Evolutionary conservation across 1,140 invertebrate species (phyloP).

Genomic region (Pachypsylla venusta): DNA sequence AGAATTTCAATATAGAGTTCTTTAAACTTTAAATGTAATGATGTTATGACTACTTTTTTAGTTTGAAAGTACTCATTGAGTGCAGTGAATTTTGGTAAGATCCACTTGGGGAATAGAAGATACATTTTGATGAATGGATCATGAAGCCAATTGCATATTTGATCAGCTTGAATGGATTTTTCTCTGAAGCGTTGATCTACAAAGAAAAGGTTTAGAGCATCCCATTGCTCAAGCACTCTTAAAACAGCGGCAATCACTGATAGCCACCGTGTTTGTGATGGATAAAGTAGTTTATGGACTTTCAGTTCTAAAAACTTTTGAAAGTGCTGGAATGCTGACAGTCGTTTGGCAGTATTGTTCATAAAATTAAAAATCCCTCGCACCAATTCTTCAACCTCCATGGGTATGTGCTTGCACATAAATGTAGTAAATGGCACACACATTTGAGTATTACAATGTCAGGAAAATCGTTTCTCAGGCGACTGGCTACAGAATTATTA

Average conservation of each 20-base stretch:
- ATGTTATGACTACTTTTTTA: slow-evolving; percentile 27
- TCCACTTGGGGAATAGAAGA: slow-evolving; percentile 17
- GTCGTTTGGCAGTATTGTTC: slow-evolving; percentile 13
- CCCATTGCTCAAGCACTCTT: slow-evolving; percentile 28
- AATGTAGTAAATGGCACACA: slow-evolving; percentile 29
- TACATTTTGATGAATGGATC: slow-evolving; percentile 18
- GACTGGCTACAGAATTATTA: slow-evolving; percentile 27
- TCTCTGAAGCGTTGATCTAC: slow-evolving; percentile 24
- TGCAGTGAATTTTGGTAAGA: slow-evolving; percentile 7
- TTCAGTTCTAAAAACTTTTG: slow-evolving; percentile 27
- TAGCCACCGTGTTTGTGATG: slow-evolving; percentile 27
- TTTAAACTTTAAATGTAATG: slow-evolving; percentile 22
- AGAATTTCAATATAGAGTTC: slow-evolving; percentile 23
- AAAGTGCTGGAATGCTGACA: slow-evolving; percentile 27
- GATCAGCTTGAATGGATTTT: background rate
- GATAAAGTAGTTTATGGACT: slow-evolving; percentile 21
- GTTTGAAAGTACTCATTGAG: slow-evolving; percentile 25
- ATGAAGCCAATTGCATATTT: slow-evolving; percentile 12
- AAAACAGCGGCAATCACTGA: slow-evolving; percentile 29
- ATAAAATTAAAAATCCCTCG: slow-evolving; percentile 21
- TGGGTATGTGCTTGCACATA: slow-evolving; percentile 28
- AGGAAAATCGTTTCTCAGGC: slow-evolving; percentile 23
- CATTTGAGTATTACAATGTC: slow-evolving; percentile 29
- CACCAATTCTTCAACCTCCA: slow-evolving; percentile 24
- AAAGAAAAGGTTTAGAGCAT: slow-evolving; percentile 27